Percentiles rank a stretch among this genome's conserved stretches.
phyloP scores from a whole-genome alignment of 2,113 vertebrate genomes.

The Hippolais icterina region DNA sequence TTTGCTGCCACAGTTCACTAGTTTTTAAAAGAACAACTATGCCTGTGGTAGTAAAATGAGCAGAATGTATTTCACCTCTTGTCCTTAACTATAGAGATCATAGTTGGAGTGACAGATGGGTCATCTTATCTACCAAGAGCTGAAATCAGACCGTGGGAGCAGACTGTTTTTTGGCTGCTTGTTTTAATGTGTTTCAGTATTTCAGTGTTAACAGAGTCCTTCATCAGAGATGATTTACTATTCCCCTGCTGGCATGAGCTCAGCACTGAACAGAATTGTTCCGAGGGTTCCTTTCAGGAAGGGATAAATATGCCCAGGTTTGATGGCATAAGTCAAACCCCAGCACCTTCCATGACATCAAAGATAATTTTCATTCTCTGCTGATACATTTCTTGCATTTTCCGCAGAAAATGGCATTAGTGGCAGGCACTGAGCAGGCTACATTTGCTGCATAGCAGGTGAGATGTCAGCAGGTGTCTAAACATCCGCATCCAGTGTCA shows the following conservation, averaged over 20 bases:
- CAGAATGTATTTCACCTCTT: not conserved
- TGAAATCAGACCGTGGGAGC: slow-evolving; percentile 12
- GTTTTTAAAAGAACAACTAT: not conserved
- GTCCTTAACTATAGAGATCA: not conserved
- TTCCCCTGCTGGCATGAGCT: not conserved
- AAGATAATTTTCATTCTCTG: not conserved
- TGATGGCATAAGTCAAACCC: not conserved
- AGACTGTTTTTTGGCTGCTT: not conserved
- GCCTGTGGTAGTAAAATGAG: not conserved
- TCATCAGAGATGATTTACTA: not conserved
- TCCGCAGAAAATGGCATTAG: not conserved
- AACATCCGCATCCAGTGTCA: not conserved
- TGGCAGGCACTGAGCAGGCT: not conserved
- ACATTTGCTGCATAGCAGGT: not conserved
- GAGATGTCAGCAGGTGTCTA: not conserved
- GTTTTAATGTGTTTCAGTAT: not conserved
- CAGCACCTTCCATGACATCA: not conserved
- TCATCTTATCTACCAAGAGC: not conserved
- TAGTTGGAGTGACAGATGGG: not conserved
- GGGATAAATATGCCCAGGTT: slow-evolving; percentile 22
- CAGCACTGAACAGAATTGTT: slow-evolving; percentile 32
- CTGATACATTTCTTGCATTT: not conserved
- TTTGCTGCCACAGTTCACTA: not conserved
- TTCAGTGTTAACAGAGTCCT: slow-evolving; percentile 1
- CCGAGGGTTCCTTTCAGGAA: slow-evolving; percentile 15